Percentiles rank a stretch among this genome's conserved stretches.
These are phyloP conservation scores for Heliconius charithonia DNA, from an alignment of 2,888 invertebrate genomes.

Conservation along the genomic window DNA sequence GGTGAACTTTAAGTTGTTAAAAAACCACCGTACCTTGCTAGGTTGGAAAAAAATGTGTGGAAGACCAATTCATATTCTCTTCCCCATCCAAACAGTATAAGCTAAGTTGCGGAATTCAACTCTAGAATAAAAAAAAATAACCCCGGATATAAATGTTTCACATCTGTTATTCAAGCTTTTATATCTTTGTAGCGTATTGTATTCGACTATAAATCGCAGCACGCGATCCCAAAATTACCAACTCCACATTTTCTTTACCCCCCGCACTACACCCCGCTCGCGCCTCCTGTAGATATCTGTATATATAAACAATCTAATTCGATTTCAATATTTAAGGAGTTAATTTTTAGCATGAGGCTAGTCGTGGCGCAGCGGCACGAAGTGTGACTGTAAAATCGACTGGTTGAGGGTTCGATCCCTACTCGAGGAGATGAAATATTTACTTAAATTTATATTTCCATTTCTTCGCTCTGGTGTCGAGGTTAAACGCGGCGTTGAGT, in stretches of 20 bases:
- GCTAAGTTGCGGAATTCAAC: neutral
- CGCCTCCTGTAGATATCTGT: neutral
- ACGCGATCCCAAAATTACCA: slow-evolving; percentile 43
- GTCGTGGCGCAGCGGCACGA: no score
- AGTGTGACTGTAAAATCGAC: no score
- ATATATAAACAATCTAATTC: neutral
- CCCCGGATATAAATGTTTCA: neutral
- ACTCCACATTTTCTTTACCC: slow-evolving; percentile 23
- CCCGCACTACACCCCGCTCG: slow-evolving; percentile 2
- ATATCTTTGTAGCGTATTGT: slow-evolving; percentile 34
- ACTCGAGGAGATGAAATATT: no score
- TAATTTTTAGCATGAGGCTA: neutral
- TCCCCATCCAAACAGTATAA: neutral
- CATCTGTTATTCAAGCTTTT: neutral
- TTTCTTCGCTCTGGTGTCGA: no score
- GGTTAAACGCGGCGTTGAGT: no score
- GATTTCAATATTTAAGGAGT: neutral
- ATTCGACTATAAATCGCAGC: slow-evolving; percentile 40
- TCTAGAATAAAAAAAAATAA: neutral
- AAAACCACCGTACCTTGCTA: no score
- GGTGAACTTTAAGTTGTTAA: no score
- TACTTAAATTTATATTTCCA: no score
- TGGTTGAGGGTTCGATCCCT: no score
- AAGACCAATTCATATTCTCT: no score
- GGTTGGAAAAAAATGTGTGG: no score